These are phyloP conservation scores for Labeo catla DNA, from an alignment of 2,113 vertebrate species.

Conservation along the genomic window DNA sequence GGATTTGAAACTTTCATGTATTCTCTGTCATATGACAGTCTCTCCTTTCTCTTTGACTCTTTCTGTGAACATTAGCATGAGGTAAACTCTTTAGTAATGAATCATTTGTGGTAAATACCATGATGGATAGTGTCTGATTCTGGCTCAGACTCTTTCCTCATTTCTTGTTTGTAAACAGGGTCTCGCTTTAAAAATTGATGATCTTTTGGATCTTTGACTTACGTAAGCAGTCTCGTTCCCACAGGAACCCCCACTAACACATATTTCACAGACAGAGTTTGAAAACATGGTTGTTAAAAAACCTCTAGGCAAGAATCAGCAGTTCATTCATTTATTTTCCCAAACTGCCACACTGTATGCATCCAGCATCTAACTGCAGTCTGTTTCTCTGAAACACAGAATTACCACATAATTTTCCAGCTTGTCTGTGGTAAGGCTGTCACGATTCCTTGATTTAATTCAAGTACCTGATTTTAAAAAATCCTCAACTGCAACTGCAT, in stretches of 20 bases:
- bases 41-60: not conserved
- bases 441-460: too few relatives aligned
- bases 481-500: too few relatives aligned
- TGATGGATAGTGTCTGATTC: not conserved
- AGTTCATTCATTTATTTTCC: slow-evolving; percentile 14
- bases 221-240: not conserved
- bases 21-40: not conserved
- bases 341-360: not conserved
- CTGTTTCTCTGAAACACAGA: not conserved
- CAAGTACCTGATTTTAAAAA: too few relatives aligned
- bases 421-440: not conserved
- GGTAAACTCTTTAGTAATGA: not conserved
- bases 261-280: not conserved
- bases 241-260: not conserved
- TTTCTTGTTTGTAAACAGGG: not conserved
- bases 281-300: not conserved
- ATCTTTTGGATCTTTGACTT: not conserved
- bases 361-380: not conserved
- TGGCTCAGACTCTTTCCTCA: not conserved
- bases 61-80: not conserved
- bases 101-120: not conserved
- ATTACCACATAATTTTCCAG: not conserved
- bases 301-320: not conserved
- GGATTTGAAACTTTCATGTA: not conserved
- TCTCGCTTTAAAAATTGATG: not conserved